Evolutionary conservation across 2,113 vertebrate genomes (phyloP).

Genomic region (Rhea americana): DNA sequence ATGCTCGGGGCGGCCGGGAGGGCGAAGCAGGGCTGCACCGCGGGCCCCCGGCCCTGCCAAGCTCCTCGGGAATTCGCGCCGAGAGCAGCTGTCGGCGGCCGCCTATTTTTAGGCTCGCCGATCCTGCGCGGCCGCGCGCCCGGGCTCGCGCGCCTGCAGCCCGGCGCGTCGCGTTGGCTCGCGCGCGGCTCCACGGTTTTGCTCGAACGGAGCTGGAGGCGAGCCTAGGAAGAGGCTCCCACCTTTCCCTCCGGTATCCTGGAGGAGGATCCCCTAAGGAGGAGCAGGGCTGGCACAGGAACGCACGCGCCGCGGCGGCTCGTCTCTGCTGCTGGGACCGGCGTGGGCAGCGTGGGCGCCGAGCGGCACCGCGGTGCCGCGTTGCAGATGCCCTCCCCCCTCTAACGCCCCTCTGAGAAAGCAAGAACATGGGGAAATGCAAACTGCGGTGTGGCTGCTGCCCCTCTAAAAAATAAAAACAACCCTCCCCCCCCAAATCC

Average conservation of each 20-base stretch:
- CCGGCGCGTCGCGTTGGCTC: background rate
- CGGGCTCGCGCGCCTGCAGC: background rate
- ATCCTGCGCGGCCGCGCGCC: too few species aligned
- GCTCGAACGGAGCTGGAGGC: background rate
- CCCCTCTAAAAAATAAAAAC: background rate
- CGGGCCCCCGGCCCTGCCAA: conserved; percentile 16
- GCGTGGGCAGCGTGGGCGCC: too few species aligned
- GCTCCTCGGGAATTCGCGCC: conserved; percentile 43
- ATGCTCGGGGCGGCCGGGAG: conserved; percentile 1
- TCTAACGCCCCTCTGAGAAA: background rate
- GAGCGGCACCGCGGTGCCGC: background rate
- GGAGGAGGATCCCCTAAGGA: background rate
- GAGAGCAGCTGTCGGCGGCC: conserved; percentile 22
- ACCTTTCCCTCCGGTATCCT: background rate
- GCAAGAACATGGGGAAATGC: background rate
- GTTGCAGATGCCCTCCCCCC: background rate
- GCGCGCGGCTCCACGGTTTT: background rate
- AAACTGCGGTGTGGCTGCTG: background rate
- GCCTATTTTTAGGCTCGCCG: conserved; percentile 66
- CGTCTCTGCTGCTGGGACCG: too few species aligned
- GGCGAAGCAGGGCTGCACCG: conserved; percentile 52
- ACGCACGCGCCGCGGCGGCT: too few species aligned
- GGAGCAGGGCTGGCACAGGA: too few species aligned
- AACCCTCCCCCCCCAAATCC: too few species aligned
- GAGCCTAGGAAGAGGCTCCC: background rate